Evolutionary conservation across 2,888 invertebrate genomes (phyloP), one percentile per base, ranked within the genome.

Genomic region (Rotaria socialis): DNA sequence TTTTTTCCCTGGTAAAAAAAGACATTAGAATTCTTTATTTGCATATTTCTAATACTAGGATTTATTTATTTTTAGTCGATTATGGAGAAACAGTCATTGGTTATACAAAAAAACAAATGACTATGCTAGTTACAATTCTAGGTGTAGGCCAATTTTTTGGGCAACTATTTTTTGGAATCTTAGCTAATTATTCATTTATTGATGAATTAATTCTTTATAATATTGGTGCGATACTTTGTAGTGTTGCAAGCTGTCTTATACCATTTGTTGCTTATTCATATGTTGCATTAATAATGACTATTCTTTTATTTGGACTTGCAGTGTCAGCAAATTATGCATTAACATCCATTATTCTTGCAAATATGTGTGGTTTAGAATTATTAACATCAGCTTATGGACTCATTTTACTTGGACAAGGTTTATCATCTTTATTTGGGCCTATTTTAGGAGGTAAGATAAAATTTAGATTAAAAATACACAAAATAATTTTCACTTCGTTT

Each of bases 321-420:
- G 95, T 96, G 89, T 95, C 96, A 50, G 96, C 96, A 87, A 96
- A 96, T 92, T 96, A 96, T 92, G 94, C 95, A 5, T 93, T 96
- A 74, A 95, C 96, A 43, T 95, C 95, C 89, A 95, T 96, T 89
- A 95, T 96, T 88, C 93, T 96, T 87, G 95, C 96, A 87, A 94
- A 96, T 90, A 93, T 96, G 89, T 95, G 96, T 88, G 94, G 95
- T n/a, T 91, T 96, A 88, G 95, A 96, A 91, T 93, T 95, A 89
- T 96, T 97, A 90, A 95, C 96, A 84, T 95, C 94, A 90, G 96
- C 96, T 8, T 96, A 96, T 90, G 96, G 96, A 0, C 91, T 96
- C 89, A 91, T 96, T 89, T 92, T 96, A 90, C 92, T 96, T 85
- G 95, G 95, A 43, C 96, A 96, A 91, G 97, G 97, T 4, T 91